Base-by-base conservation (phyloP, 2,888 invertebrate species). In the Trissonchulus latispiculum region DNA sequence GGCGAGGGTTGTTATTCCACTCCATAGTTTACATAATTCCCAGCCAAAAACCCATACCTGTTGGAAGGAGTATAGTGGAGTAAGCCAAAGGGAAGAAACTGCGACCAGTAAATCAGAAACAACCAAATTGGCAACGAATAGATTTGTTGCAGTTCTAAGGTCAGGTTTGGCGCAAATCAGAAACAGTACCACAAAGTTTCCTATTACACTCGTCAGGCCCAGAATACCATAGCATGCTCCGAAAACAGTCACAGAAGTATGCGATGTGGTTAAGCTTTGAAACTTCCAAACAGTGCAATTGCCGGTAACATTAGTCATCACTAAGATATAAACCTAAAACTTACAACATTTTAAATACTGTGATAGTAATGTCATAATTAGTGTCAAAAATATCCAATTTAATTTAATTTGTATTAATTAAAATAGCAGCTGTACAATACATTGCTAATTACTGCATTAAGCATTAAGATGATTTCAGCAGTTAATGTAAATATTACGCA, bases 91-190 rank as follows among this genome's bases (percentile, higher is more conserved):
- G 1, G 95, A 94, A 75, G 97, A 88, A 23, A 91, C 88, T 83
- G 95, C 95, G 77, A 99, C 88, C 67, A 97, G 86, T 70, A 97
- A 92, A 83, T 97, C 97, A 8, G 95, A 93, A 37, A 96, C 86
- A 0, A 96, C 97, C 79, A 97, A 86, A 83, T 97, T 97, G 62
- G 93, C 92, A 81, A 97, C 97, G 85, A 97, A 97, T 72, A 95
- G 88, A 84, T 97, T 97, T 1, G 97, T 97, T 48, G 96, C 95
- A 0, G 95, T 95, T 83, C 95, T 95, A 96, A 97, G 96, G 36
- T 92, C 90, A 2, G 28, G 2, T n/a, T 36, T 32, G n/a, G 32
- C n/a, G 3, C 33, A 32, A 15, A 68, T 15, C 3, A 68, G n/a
- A 33, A 32, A n/a, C n/a, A 68, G 33, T 35, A 68, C 36, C 33